A percentile compares a stretch with the other conserved stretches of the same genome.
Conservation (phyloP, 2,888 invertebrate genomes). For the Vesta saturnalis region DNA sequence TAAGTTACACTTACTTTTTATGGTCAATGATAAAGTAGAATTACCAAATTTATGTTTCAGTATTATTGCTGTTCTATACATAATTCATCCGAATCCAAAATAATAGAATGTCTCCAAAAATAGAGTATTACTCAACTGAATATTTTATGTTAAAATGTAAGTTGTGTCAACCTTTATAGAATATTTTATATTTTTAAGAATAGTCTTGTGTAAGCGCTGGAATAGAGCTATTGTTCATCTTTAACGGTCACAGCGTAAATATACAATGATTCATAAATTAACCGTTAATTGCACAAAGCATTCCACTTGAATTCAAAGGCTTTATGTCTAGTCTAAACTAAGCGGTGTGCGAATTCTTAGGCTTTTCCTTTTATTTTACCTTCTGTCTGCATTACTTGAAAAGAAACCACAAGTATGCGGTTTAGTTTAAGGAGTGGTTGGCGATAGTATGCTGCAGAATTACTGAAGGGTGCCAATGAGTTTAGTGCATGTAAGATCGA, state of each 20-base stretch:
- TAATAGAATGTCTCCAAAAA: neutral
- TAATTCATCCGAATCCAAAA: neutral
- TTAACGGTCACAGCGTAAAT: neutral
- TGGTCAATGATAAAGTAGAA: neutral
- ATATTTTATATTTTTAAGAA: neutral
- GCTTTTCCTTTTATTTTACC: neutral
- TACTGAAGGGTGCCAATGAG: constrained; percentile 13
- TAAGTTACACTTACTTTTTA: neutral
- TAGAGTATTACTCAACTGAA: neutral
- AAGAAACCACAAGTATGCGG: constrained; percentile 11
- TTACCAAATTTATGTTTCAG: neutral
- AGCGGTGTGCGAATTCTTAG: neutral
- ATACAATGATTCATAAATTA: neutral
- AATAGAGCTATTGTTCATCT: neutral
- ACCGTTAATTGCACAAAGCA: constrained; percentile 8
- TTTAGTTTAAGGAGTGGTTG: neutral
- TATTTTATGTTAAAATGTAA: neutral
- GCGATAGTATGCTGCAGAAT: constrained; percentile 6
- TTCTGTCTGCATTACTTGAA: neutral
- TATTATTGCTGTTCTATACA: neutral
- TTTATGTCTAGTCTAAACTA: constrained; percentile 8
- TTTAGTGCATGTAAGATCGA: constrained; percentile 19
- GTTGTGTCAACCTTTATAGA: neutral
- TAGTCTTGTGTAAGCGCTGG: too few relatives aligned
- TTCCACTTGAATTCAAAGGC: neutral